Evolutionary conservation across 2,888 invertebrate genomes (phyloP), one percentile per base, ranked within the genome.

Genomic region (Drosophila falleni): DNA sequence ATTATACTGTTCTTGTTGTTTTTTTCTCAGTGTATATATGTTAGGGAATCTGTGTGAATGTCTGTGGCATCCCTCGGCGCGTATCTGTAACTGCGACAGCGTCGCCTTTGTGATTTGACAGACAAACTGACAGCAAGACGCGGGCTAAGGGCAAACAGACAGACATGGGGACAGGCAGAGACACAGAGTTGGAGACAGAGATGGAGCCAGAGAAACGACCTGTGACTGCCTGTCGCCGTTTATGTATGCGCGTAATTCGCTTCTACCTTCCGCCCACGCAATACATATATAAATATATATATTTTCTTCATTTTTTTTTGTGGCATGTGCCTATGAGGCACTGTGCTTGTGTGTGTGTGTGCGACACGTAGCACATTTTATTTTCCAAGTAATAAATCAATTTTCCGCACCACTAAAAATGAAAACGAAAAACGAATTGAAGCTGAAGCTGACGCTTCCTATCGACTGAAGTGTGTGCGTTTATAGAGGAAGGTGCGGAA

Each of bases 341-440:
- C 53, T 15, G 42, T 63, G 42, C 51, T 44, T 56, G 51, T 64
- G 46, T 84, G 80, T 74, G 78, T 23, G 23, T 23, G 23, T 23
- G 89, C 83, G 89, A 87, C 87, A 87, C 87, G 87, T 87, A 87
- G 89, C 87, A 87, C 89, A 87, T 87, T 87, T 87, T 87, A 87
- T 87, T 87, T 87, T 89, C 88, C 90, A 89, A 89, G 87, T 89
- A 89, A 87, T 87, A 87, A 87, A 87, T 87, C 87, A 87, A 87
- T 87, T 87, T 89, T 89, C 87, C 89, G 87, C 87, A 87, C 87
- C 87, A 87, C 89, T 88, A 87, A 89, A 90, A 87, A 87, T 89
- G 87, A 89, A 90, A 89, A 89, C 89, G 88, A 90, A 85, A 81
- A 89, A 81, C 85, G 87, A 88, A 88, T 76, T 73, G 84, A 83